These are phyloP conservation scores for Agriotes lineatus DNA, from an alignment of 2,888 invertebrate genomes.

Conservation along the genomic window DNA sequence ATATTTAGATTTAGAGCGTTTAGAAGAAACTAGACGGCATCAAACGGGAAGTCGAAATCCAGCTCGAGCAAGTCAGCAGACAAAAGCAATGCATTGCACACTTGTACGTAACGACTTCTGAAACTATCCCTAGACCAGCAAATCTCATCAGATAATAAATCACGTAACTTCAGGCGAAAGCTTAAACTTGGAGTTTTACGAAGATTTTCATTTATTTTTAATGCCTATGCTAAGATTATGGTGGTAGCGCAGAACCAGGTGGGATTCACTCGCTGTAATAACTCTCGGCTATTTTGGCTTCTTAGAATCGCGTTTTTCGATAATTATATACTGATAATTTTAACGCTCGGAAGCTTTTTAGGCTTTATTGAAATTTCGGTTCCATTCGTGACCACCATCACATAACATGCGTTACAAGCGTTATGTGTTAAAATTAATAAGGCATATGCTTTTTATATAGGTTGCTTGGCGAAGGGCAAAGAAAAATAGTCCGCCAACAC, in stretches of 20 bases:
- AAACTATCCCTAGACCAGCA: constrained; percentile 57
- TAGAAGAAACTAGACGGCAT: constrained; percentile 25
- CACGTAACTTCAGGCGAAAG: constrained; percentile 34
- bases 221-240: not conserved
- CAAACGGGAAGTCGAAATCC: constrained; percentile 39
- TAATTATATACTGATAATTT: too few relatives aligned
- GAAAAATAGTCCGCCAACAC: too few relatives aligned
- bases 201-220: constrained; percentile 9
- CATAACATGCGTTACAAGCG: too few relatives aligned
- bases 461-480: too few relatives aligned
- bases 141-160: constrained; percentile 48
- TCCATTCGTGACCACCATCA: too few relatives aligned
- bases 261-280: not conserved
- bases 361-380: too few relatives aligned
- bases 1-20: not conserved
- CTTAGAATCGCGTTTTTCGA: too few relatives aligned
- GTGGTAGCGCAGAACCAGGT: not conserved
- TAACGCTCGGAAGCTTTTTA: too few relatives aligned
- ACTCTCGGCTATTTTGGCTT: too few relatives aligned
- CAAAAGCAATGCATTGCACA: constrained; percentile 51
- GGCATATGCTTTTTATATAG: too few relatives aligned
- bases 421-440: too few relatives aligned
- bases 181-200: constrained; percentile 31
- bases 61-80: constrained; percentile 51
- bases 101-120: constrained; percentile 60